A percentile compares a stretch with the other conserved stretches of the same genome.
These are phyloP conservation scores for Parapristionchus giblindavisi DNA, from an alignment of 2,888 invertebrate species.

Conservation along the genomic window DNA sequence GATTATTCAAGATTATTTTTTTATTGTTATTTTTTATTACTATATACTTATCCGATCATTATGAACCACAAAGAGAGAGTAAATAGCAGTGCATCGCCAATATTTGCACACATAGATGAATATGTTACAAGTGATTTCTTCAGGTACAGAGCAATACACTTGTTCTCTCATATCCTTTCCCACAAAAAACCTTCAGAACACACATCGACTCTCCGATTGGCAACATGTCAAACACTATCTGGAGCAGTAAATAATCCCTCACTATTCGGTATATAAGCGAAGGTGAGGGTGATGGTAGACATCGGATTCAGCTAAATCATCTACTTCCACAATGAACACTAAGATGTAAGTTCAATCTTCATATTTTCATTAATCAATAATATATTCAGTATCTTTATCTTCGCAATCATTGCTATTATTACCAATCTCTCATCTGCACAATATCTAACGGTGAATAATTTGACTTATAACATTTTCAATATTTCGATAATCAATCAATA, in stretches of 20 bases:
- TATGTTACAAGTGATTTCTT: too few species aligned
- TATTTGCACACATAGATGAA: too few species aligned
- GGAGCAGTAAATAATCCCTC: background rate
- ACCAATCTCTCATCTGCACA: background rate
- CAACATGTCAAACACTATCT: background rate
- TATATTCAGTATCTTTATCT: background rate
- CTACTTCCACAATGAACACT: conserved; percentile 7
- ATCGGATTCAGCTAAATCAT: background rate
- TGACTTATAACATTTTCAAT: background rate
- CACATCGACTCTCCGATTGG: background rate
- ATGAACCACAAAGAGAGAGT: too few species aligned
- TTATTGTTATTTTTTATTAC: too few species aligned
- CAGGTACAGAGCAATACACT: too few species aligned
- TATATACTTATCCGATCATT: too few species aligned
- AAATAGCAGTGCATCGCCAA: too few species aligned
- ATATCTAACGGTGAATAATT: background rate
- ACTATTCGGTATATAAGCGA: conserved; percentile 3
- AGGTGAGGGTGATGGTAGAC: too few species aligned
- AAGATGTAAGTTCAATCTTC: background rate
- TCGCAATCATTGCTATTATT: background rate
- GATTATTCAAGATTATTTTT: too few species aligned
- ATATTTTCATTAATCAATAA: background rate
- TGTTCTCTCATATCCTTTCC: too few species aligned
- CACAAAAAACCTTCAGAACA: background rate
- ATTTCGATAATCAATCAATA: background rate